phyloP scores from a whole-genome alignment of 2,797 vertebrate genomes.

The Potorous gilbertii region DNA sequence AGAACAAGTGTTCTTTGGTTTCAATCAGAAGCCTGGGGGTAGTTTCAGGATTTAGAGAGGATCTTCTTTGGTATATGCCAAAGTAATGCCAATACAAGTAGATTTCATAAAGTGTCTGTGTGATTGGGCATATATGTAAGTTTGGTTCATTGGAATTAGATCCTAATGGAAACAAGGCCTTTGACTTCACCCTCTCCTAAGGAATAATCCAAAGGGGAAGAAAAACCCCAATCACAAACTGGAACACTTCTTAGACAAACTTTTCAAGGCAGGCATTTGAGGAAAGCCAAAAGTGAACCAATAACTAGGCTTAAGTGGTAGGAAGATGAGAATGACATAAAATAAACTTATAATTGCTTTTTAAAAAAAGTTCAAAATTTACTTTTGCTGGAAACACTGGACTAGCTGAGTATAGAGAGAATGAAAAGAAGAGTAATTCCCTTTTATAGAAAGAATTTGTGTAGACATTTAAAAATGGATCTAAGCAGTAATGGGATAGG shows the following conservation, averaged over 20 bases:
- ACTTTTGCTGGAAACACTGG: not conserved
- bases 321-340: not conserved
- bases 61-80: not conserved
- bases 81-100: not conserved
- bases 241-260: not conserved
- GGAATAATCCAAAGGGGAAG: not conserved
- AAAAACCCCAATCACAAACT: not conserved
- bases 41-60: not conserved
- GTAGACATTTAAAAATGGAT: not conserved
- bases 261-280: not conserved
- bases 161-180: not conserved
- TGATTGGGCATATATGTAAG: not conserved
- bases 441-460: not conserved
- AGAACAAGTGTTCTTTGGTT: not conserved
- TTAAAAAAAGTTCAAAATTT: not conserved
- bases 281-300: not conserved
- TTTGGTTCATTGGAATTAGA: not conserved
- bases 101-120: not conserved
- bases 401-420: not conserved
- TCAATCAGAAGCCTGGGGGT: not conserved
- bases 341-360: not conserved
- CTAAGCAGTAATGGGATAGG: not conserved
- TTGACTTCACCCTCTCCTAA: not conserved
- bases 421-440: not conserved
- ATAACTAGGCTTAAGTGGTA: not conserved